phyloP scores from a whole-genome alignment of 2,888 invertebrate genomes.

The Ormyrus thymus region DNA sequence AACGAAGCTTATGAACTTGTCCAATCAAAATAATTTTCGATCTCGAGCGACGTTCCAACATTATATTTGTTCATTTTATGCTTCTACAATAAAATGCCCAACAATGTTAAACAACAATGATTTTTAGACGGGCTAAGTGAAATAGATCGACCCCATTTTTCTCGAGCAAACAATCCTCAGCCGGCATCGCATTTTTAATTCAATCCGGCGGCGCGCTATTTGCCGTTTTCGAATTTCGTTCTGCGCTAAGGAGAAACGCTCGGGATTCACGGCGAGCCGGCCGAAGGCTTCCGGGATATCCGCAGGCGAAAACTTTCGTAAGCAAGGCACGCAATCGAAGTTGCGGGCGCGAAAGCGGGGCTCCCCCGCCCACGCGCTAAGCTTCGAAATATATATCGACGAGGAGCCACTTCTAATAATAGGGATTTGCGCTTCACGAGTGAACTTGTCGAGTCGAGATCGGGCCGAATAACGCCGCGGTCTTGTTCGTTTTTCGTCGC shows the following conservation, averaged over 20 bases:
- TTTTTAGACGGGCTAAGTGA: no score
- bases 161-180: no score
- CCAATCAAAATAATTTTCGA: no score
- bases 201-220: not conserved
- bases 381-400: conserved; percentile 13
- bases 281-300: not conserved
- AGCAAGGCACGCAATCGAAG: not conserved
- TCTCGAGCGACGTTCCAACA: no score
- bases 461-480: not conserved
- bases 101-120: no score
- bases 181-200: no score
- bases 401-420: conserved; percentile 27
- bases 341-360: not conserved
- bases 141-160: no score
- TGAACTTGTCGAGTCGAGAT: conserved; percentile 27
- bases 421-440: conserved; percentile 14
- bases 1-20: no score
- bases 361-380: not conserved
- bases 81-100: no score
- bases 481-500: conserved; percentile 12
- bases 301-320: not conserved
- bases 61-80: no score
- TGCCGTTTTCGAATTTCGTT: not conserved
- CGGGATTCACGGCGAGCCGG: no score
- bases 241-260: not conserved